Evolutionary conservation across 1,140 invertebrate genomes (phyloP), one percentile per base, ranked within the genome.

Genomic region (Elymnias hypermnestra): DNA sequence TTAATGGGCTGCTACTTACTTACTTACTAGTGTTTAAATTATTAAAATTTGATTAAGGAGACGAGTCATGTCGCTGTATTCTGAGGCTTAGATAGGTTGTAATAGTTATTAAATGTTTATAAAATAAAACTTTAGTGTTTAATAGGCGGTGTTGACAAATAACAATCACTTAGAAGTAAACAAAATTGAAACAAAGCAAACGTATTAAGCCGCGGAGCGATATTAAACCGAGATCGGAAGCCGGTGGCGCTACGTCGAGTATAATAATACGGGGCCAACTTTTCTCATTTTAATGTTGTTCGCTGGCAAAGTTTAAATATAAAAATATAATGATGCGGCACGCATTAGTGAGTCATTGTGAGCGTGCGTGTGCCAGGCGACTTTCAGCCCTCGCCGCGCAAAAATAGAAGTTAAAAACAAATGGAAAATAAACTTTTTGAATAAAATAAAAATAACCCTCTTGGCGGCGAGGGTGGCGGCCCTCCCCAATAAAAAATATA

Each of bases 361-460:
- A 72, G 71, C 77, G 79, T 82, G 74, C 66, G 63, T 70, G 70
- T 42, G 67, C 65, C 58, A 57, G 22, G 41, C 63, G 60, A 76
- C 62, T 70, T 71, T 71, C 68, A 64, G 66, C 81, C 66, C 71
- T 83, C 73, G 46, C 64, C 49, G 70, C 66, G 71, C 76, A 62
- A 77, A 72, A 68, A 72, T 74, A 82, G 66, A 82, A 81, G 70
- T 78, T 81, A 78, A 78, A 50, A 82, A 78, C 81, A 84, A 84
- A 82, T 76, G 81, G 70, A 73, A 81, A 76, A 76, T 81, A 79
- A 82, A 82, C 77, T 84, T 82, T 84, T 79, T 72, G 70, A 79
- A 84, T 82, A 82, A 83, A 83, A 83, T 81, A 81, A 83, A 83
- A 79, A 82, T 84, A 84, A 82, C 75, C 81, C 73, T 78, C 77